Evolutionary conservation across 2,113 vertebrate genomes (phyloP).

Genomic region (Cynopterus brachyotis): DNA sequence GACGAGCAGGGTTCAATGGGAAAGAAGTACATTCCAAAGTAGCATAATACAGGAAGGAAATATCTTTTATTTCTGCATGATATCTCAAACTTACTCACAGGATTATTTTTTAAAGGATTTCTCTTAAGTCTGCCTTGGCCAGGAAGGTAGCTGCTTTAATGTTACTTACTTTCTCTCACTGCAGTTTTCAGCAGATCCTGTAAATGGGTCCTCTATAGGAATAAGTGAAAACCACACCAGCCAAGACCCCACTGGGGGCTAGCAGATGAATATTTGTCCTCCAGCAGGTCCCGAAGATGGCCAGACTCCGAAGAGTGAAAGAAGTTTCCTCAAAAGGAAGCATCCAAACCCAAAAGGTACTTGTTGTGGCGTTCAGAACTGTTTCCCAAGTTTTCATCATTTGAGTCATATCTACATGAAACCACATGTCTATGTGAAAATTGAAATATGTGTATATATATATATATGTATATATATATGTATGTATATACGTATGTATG

Average conservation of each 20-base stretch:
- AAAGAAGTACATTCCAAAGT: slow-evolving; percentile 1
- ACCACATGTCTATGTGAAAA: not conserved
- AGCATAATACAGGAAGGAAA: not conserved
- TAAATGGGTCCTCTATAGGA: not conserved
- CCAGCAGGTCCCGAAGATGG: not conserved
- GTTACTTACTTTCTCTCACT: not conserved
- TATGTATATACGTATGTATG: too few species aligned
- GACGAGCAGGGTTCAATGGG: fast-evolving
- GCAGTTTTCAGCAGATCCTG: not conserved
- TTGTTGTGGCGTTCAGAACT: not conserved
- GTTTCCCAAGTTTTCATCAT: not conserved
- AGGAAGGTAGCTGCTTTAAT: not conserved
- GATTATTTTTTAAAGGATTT: not conserved
- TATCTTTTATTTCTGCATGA: not conserved
- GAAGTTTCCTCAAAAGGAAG: not conserved
- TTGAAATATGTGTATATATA: not conserved
- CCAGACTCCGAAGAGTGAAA: not conserved
- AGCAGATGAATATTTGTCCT: too few species aligned
- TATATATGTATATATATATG: not conserved
- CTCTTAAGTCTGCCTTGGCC: not conserved
- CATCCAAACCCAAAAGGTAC: not conserved
- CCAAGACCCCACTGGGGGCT: not conserved
- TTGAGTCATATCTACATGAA: not conserved
- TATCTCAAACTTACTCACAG: not conserved
- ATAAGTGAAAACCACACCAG: not conserved